Evolutionary conservation across 92 coral and sea anemone species (phyloP), one percentile per base, ranked within the genome.

Genomic region (Zoanthus solanderi): DNA sequence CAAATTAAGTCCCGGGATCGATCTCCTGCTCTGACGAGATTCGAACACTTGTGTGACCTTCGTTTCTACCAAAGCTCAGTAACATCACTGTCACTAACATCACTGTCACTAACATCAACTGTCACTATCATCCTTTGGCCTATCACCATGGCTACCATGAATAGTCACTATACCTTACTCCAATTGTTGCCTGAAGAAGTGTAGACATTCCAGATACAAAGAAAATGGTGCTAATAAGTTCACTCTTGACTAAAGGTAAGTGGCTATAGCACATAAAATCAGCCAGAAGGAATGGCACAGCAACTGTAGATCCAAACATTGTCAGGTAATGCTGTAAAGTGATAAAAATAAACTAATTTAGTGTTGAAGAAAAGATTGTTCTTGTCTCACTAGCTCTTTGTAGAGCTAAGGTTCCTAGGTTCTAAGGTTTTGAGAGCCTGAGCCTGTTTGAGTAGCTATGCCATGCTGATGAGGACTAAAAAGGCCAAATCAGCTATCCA

Each of bases 191-290:
- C 78, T 90, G 92, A 10, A 90, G 90, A 63, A 90, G 78, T 11
- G 92, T 90, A 7, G 92, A 71, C 17, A 90, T 73, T 12, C 92
- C 92, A 72, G 92, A 90, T 45, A 80, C 92, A 32, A 90, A 90
- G 80, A 90, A 90, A 71, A 90, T 90, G 34, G 92, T 90, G 46
- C 92, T 85, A 16, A 90, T 85, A n/a, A 90, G 92, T 69, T 90
- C 86, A 85, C 92, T 86, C 18, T 85, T 80, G 56, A 84, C 92
- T 32, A 90, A 75, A 42, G 83, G 87, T 34, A 84, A 76, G 74
- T 86, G 75, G 18, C 87, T 84, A 48, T 80, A 76, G 58, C 92
- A 90, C 89, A 90, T 34, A 42, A 34, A 37, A n/a, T 52, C 72
- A 9, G 92, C 85, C 12, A 90, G 83, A 2, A 90, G 73, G 28